Evolutionary conservation across 2,113 vertebrate species (phyloP), one percentile per base, ranked within the genome.

Genomic region (Lampris megalopsis): DNA sequence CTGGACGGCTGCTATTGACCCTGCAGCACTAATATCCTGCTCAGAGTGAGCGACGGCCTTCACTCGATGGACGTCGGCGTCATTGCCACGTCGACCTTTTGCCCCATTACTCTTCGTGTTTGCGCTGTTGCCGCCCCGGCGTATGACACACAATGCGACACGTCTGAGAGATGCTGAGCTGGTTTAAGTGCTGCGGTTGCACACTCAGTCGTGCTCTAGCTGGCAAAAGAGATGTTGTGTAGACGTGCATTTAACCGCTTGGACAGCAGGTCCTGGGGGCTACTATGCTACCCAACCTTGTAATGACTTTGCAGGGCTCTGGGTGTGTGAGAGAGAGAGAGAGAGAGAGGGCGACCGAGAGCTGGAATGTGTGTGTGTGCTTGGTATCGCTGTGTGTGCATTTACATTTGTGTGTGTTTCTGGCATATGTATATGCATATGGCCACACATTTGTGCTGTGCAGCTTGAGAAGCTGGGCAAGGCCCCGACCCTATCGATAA

Each of bases 1-100:
- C 75, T 64, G 81, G 68, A 48, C 83, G 81, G 82, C 77, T 75
- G 75, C 3, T 83, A 92, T 89, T 50, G 90, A 89, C 81, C 53
- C 71, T 10, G 54, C 4, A 79, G 77, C 82, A 56, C 79, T 83
- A 80, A 85, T 82, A 87, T 77, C 77, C 77, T 75, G 59, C 64
- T 45, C 40, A 47, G 53, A 24, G 40, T 9, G 38, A 42, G 49
- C 50, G 9, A 13, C 13, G 45, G 9, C 1, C 36, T 38, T 38
- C 49, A 49, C 9, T 40, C 48, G 56, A 8, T 42, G 38, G 40
- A 5, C 6, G 43, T 37, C 24, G 24, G 52, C 52, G 5, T 52
- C 3, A 24, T 24, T 24, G 24, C 0, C 24, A 24, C 24, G 24
- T 24, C 24, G 43, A 7, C 43, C 43, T 45, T 45, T 45, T 45